Evolutionary conservation across 1,140 invertebrate species (phyloP).

Genomic region (Lordiphosa clarofinis): DNA sequence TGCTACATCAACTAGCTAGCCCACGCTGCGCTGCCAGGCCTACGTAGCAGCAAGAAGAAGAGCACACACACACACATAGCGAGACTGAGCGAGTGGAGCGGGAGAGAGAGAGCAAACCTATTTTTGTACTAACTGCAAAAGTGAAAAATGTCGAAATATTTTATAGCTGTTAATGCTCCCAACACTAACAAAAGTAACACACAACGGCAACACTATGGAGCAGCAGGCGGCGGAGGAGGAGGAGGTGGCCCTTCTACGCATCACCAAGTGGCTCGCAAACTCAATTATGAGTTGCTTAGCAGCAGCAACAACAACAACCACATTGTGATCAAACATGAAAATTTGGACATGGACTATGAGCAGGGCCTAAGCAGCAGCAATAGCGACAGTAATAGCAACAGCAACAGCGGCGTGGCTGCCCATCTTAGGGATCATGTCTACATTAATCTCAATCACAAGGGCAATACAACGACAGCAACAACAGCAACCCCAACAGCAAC

Average conservation of each 20-base stretch:
- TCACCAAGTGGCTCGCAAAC: constrained; percentile 52
- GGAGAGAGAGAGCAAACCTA: constrained; percentile 18
- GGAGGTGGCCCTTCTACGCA: constrained; percentile 7
- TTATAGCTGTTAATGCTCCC: constrained; percentile 49
- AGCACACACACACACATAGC: constrained; percentile 14
- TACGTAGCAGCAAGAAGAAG: constrained; percentile 33
- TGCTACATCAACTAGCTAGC: constrained; percentile 39
- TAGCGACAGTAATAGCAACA: constrained; percentile 36
- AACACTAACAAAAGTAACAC: constrained; percentile 36
- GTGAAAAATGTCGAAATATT: constrained; percentile 74
- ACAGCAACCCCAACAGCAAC: constrained; percentile 61
- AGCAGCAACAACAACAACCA: constrained; percentile 53
- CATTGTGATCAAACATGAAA: constrained; percentile 62
- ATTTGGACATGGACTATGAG: constrained; percentile 48
- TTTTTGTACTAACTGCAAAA: constrained; percentile 41
- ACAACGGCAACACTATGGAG: constrained; percentile 37
- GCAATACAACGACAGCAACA: constrained; percentile 81
- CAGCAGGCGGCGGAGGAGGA: constrained; percentile 16
- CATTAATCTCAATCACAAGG: constrained; percentile 79
- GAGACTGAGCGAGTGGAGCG: constrained; percentile 13
- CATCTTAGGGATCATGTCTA: constrained; percentile 91
- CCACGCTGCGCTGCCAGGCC: constrained; percentile 29
- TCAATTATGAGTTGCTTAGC: constrained; percentile 47
- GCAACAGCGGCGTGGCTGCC: constrained; percentile 51
- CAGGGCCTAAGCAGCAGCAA: constrained; percentile 38